Base-by-base conservation (phyloP, 2,888 invertebrate genomes). In the Drosophila paucipuncta region DNA sequence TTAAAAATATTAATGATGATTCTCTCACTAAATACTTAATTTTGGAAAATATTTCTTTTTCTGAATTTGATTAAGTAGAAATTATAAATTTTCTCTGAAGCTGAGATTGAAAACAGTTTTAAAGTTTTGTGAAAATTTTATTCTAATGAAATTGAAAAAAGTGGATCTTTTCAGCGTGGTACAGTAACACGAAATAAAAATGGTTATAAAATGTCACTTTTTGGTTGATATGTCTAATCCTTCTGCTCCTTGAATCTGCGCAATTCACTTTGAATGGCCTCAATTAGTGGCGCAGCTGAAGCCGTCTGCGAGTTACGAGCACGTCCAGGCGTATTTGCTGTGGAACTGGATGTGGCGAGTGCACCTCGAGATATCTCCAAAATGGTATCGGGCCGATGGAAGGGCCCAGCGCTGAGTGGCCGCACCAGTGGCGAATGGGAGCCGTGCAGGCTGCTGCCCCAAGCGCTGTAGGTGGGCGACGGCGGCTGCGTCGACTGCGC, bases 201-300 rank as follows among this genome's bases (percentile, higher is more conserved):
- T 67, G 4, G 4, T 43, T 30, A 39, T 37, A 30, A 33, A 37
- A 50, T 52, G 47, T 68, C 63, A 35, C 57, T 39, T 11, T 10
- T 13, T 37, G 50, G 2, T 1, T 6, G 18, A 13, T 37, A 43
- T 4, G 18, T 2, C 53, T 68, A 83, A 30, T 85, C 75, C n/a
- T 81, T 72, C 54, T 92, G 91, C 25, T 91, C 82, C 70, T 93
- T 93, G 69, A 93, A 93, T 80, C 91, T 92, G 83, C 91, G 91
- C 63, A 94, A 71, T 70, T 98, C 97, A 73, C 95, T 95, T 92
- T 97, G 97, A 90, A 98, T 97, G 76, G 97, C 97, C 53, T 96
- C 95, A 84, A 98, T 97, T 33, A 97, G 94, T 0, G 97, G 97
- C 18, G 97, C 95, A 0, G 97, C 97, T 0, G 97, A 97, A 0